Evolutionary conservation across 2,113 vertebrate species (phyloP).

Genomic region (Gallinago media): DNA sequence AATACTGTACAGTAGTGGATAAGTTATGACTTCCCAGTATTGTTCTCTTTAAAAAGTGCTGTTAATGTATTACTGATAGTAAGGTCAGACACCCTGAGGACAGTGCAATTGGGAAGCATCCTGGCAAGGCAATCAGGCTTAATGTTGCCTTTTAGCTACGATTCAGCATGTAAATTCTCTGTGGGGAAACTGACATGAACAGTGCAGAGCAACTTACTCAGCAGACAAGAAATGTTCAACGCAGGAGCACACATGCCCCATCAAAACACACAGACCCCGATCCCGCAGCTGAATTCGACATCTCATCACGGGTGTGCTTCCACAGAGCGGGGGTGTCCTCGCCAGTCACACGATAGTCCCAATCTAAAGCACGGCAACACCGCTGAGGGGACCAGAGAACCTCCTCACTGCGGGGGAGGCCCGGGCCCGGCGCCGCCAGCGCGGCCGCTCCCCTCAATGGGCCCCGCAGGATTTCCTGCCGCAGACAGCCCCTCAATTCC

Average conservation of each 20-base stretch:
- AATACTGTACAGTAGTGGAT: rapidly evolving
- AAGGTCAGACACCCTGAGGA: background rate
- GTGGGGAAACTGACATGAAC: background rate
- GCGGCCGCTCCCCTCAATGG: background rate
- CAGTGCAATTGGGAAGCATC: background rate
- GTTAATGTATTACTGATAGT: background rate
- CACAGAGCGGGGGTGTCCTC: rapidly evolving
- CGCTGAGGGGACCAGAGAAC: background rate
- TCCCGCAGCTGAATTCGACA: rapidly evolving
- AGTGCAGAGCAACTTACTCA: rapidly evolving
- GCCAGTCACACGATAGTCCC: rapidly evolving
- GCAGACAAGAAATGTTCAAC: background rate
- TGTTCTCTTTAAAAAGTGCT: background rate
- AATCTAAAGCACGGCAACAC: background rate
- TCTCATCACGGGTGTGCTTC: rapidly evolving
- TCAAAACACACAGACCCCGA: rapidly evolving
- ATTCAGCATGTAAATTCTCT: background rate
- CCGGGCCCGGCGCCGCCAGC: background rate
- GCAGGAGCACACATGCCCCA: rapidly evolving
- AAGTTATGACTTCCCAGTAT: background rate
- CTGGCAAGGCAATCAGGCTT: background rate
- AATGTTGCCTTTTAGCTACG: background rate
- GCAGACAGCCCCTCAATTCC: background rate
- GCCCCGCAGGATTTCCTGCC: background rate
- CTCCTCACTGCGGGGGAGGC: background rate